Evolutionary conservation across 2,113 vertebrate species (phyloP).

Genomic region (Takifugu flavidus): DNA sequence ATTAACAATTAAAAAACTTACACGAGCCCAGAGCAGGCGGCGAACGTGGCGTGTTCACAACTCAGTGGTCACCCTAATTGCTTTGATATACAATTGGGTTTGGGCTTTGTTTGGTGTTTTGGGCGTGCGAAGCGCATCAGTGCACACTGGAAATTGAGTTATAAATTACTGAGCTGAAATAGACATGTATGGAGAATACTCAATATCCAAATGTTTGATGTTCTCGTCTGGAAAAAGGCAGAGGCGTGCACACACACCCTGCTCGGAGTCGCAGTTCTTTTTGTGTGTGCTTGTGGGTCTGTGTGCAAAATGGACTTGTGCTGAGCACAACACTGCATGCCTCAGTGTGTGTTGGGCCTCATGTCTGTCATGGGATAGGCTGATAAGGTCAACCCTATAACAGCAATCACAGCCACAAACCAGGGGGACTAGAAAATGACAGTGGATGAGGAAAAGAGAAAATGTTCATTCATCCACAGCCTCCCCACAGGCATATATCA

Average conservation of each 20-base stretch:
- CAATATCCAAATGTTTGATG: conserved; percentile 88
- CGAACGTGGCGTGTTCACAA: conserved; percentile 63
- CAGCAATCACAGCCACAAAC: conserved; percentile 49
- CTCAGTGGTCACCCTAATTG: conserved; percentile 73
- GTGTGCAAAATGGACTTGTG: conserved; percentile 47
- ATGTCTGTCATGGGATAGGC: conserved; percentile 37
- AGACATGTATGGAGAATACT: conserved; percentile 68
- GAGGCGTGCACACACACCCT: conserved; percentile 15
- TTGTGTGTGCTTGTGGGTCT: conserved; percentile 48
- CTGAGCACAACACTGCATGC: conserved; percentile 28
- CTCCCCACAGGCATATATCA: conserved; percentile 20
- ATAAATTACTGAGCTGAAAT: conserved; percentile 73
- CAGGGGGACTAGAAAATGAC: conserved; percentile 49
- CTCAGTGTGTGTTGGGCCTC: conserved; percentile 22
- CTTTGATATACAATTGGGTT: conserved; percentile 72
- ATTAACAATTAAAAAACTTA: conserved; percentile 74
- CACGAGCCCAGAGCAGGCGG: conserved; percentile 43
- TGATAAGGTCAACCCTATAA: conserved; percentile 69
- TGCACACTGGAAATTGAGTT: conserved; percentile 75
- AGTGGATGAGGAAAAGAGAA: conserved; percentile 43
- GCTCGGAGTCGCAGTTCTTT: conserved; percentile 20
- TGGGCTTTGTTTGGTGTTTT: conserved; percentile 72
- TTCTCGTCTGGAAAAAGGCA: conserved; percentile 57
- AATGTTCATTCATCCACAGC: conserved; percentile 47
- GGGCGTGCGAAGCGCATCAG: conserved; percentile 65